Percentiles rank a stretch among this genome's conserved stretches.
Evolutionary conservation across 92 coral and sea anemone species (phyloP).

Genomic region (Phenganax subtilis): DNA sequence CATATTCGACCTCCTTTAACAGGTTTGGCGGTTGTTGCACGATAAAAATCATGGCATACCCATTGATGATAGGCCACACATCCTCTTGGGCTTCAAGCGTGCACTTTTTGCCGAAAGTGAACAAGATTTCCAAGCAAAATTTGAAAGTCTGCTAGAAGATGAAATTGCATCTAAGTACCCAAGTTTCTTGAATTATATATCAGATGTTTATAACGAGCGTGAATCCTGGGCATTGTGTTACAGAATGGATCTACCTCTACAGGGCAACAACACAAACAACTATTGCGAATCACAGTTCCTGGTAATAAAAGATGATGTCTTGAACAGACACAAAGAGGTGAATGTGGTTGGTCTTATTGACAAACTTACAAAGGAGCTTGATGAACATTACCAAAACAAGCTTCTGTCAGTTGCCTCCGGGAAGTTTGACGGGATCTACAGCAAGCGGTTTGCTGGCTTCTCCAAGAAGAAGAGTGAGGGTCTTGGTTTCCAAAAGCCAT

Average conservation of each 20-base stretch:
- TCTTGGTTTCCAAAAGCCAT: slow-evolving; percentile 25
- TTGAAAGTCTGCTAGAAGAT: slow-evolving; percentile 8
- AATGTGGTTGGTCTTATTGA: slow-evolving; percentile 43
- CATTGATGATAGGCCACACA: slow-evolving; percentile 26
- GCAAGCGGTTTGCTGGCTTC: slow-evolving; percentile 22
- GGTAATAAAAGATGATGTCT: slow-evolving; percentile 29
- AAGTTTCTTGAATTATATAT: slow-evolving; percentile 15
- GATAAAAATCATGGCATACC: slow-evolving; percentile 12
- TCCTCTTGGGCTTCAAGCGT: slow-evolving; percentile 21
- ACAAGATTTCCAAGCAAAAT: background rate
- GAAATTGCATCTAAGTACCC: slow-evolving; percentile 28
- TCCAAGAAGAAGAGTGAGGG: slow-evolving; percentile 33
- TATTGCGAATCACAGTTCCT: slow-evolving; percentile 34
- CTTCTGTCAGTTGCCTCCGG: slow-evolving; percentile 39
- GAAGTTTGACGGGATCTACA: slow-evolving; percentile 40
- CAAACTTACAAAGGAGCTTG: slow-evolving; percentile 39
- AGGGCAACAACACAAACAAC: slow-evolving; percentile 44
- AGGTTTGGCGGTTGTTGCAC: slow-evolving; percentile 21
- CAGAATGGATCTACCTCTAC: slow-evolving; percentile 5
- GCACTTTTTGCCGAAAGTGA: slow-evolving; percentile 16
- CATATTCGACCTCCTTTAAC: slow-evolving; percentile 20
- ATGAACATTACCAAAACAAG: slow-evolving; percentile 38
- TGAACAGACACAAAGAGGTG: slow-evolving; percentile 37
- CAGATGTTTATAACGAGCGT: slow-evolving; percentile 24
- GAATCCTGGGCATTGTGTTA: slow-evolving; percentile 47